phyloP scores from a whole-genome alignment of 2,113 vertebrate genomes.

The Ophthalmolycus amberensis region DNA sequence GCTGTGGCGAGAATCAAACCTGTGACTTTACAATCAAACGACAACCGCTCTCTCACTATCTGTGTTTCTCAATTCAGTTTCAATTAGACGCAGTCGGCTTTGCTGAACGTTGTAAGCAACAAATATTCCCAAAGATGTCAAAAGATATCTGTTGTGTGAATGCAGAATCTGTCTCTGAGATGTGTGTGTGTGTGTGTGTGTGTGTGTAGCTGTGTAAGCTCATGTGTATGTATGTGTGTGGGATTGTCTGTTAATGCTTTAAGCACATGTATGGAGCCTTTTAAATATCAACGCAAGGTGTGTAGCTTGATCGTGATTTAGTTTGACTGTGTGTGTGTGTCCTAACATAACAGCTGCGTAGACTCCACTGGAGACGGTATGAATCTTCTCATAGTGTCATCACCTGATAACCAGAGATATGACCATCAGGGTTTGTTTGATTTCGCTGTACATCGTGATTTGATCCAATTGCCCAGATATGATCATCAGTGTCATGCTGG shows the following conservation, averaged over 20 bases:
- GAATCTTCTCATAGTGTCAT: conserved; percentile 18
- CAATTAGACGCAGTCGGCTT: conserved; percentile 23
- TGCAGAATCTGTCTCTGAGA: conserved; percentile 22
- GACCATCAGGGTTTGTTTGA: conserved; percentile 19
- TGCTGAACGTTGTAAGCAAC: conserved; percentile 30
- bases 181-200: conserved; percentile 12
- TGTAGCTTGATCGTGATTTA: conserved; percentile 21
- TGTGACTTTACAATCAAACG: background rate
- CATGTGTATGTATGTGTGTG: background rate
- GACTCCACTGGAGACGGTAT: background rate
- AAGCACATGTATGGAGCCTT: background rate
- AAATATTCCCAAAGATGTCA: conserved; percentile 26
- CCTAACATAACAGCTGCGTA: background rate
- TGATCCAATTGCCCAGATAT: background rate
- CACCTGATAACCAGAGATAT: background rate
- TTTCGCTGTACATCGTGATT: conserved; percentile 14
- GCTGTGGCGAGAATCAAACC: conserved; percentile 34
- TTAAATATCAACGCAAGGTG: conserved; percentile 16
- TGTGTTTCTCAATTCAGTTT: conserved; percentile 3
- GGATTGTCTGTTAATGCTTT: conserved; percentile 10
- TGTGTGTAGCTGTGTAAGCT: too few species aligned
- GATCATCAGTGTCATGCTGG: conserved; percentile 4
- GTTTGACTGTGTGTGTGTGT: background rate
- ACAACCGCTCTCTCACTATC: background rate
- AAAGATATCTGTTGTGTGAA: conserved; percentile 10